phyloP scores from a whole-genome alignment of 2,888 invertebrate genomes.

The Dascillus cervinus region DNA sequence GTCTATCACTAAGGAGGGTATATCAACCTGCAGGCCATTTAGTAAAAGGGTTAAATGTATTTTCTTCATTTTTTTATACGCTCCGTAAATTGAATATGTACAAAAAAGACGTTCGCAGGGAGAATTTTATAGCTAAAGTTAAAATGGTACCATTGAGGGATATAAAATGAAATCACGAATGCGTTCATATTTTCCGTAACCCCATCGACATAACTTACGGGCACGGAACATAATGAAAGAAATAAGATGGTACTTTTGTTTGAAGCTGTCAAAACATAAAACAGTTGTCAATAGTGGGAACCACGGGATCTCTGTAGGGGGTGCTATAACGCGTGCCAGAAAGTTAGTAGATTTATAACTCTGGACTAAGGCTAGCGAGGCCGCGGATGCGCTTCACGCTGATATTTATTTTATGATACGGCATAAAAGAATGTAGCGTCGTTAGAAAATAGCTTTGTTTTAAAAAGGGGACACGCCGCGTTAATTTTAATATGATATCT shows the following conservation, averaged over 20 bases:
- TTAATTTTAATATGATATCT: slow-evolving; percentile 1
- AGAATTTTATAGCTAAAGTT: slow-evolving; percentile 23
- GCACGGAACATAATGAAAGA: slow-evolving; percentile 13
- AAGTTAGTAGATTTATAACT: slow-evolving; percentile 27
- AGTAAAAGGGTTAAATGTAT: slow-evolving; percentile 9
- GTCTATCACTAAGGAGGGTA: slow-evolving; percentile 23
- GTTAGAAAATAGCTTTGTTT: slow-evolving; percentile 16
- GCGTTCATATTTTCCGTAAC: slow-evolving; percentile 21
- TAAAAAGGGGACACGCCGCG: slow-evolving; percentile 8
- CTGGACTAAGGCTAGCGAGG: slow-evolving; percentile 15
- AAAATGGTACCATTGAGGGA: slow-evolving; percentile 22
- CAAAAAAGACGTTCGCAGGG: background rate
- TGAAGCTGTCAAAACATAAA: slow-evolving; percentile 34
- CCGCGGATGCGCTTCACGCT: slow-evolving; percentile 19
- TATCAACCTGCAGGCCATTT: slow-evolving; percentile 18
- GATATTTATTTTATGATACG: slow-evolving; percentile 24
- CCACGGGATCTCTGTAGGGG: slow-evolving; percentile 23
- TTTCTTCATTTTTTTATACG: slow-evolving; percentile 1
- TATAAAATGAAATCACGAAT: slow-evolving; percentile 20
- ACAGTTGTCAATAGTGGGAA: slow-evolving; percentile 31
- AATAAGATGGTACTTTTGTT: slow-evolving; percentile 28
- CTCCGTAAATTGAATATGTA: background rate
- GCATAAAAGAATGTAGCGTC: slow-evolving; percentile 14
- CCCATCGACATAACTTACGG: slow-evolving; percentile 24
- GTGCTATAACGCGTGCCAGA: slow-evolving; percentile 30